phyloP scores from a whole-genome alignment of 2,888 invertebrate genomes.

The Endomychus coccineus region DNA sequence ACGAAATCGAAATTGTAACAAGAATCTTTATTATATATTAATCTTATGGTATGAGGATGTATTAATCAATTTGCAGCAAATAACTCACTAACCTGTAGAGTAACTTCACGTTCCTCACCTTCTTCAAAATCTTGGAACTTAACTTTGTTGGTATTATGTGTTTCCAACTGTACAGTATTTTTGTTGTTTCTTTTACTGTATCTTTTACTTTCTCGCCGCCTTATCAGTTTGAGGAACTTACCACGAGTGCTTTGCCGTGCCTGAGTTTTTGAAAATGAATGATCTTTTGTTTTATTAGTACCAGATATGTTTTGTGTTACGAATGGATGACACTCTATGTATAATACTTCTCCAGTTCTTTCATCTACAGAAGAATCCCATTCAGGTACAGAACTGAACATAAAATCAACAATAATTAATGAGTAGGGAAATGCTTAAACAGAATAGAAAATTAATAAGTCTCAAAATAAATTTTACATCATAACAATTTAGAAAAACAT shows the following conservation, averaged over 20 bases:
- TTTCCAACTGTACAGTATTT: conserved; percentile 25
- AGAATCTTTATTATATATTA: no score
- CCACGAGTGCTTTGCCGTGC: conserved; percentile 42
- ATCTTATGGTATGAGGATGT: no score
- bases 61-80: no score
- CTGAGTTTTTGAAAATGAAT: conserved; percentile 35
- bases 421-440: no score
- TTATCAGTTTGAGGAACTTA: conserved; percentile 48
- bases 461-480: neutral
- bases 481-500: neutral
- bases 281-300: conserved; percentile 24
- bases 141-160: conserved; percentile 30
- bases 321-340: conserved; percentile 51
- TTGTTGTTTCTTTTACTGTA: conserved; percentile 39
- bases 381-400: conserved; percentile 55
- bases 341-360: conserved; percentile 58
- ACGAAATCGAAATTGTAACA: no score
- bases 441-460: neutral
- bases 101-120: conserved; percentile 51
- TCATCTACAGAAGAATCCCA: conserved; percentile 60
- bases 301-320: conserved; percentile 37
- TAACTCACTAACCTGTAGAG: no score
- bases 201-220: conserved; percentile 48
- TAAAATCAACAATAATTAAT: neutral
- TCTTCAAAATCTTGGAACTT: conserved; percentile 46